These are phyloP conservation scores for Mus spretus DNA, from an alignment of 2,797 vertebrate genomes.

Conservation along the genomic window DNA sequence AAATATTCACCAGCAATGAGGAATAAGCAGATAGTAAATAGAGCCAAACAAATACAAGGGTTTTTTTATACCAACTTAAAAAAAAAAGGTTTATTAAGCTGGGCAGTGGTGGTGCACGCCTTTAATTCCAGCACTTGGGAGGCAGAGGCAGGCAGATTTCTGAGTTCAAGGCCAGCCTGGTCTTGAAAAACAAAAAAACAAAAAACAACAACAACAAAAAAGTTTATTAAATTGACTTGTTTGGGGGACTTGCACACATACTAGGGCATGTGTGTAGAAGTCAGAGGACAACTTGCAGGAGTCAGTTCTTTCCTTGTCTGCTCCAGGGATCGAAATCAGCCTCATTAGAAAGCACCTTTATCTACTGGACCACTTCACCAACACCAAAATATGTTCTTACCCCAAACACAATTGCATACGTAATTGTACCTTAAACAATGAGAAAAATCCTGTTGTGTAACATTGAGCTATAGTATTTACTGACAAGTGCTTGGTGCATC, in stretches of 20 bases:
- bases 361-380: not conserved
- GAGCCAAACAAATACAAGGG: not conserved
- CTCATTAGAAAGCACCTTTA: not conserved
- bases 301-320: not conserved
- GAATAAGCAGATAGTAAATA: not conserved
- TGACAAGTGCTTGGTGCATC: not conserved
- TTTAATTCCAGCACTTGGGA: too few species aligned
- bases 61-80: not conserved
- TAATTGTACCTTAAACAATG: not conserved
- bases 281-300: not conserved
- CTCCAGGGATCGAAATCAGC: not conserved
- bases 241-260: too few species aligned
- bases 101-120: too few species aligned
- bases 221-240: not conserved
- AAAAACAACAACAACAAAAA: not conserved
- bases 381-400: not conserved
- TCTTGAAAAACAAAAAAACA: too few species aligned
- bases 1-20: not conserved
- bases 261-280: not conserved
- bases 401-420: not conserved
- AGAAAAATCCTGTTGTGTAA: not conserved
- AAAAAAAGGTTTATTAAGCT: not conserved
- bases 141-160: too few species aligned
- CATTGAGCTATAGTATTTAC: constrained; percentile 16
- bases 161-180: too few species aligned